Percentiles rank a stretch among this genome's conserved stretches.
Evolutionary conservation across 2,888 invertebrate genomes (phyloP).

Genomic region (Amphipyra tragopoginis): DNA sequence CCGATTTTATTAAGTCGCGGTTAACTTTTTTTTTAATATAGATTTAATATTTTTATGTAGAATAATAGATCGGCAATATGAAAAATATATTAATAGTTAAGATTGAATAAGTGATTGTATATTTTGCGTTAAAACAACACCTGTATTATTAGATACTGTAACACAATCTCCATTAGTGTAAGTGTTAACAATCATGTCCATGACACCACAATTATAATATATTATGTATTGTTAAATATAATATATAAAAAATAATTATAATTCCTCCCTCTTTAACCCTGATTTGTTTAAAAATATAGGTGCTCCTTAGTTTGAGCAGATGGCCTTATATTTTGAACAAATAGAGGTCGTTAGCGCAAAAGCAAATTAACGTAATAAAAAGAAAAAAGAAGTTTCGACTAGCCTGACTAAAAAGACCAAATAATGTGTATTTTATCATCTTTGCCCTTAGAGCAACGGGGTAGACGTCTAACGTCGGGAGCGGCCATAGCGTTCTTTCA

Average conservation of each 20-base stretch:
- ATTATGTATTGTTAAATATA: slow-evolving; percentile 32
- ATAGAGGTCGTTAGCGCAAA: no score
- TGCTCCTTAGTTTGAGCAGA: no score
- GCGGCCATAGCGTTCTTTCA: no score
- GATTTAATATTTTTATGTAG: neutral
- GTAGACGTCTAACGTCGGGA: no score
- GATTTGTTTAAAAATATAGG: neutral
- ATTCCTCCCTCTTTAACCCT: slow-evolving; percentile 2
- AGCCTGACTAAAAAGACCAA: no score
- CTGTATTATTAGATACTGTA: slow-evolving; percentile 60
- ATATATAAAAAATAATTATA: slow-evolving; percentile 6
- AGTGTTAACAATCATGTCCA: slow-evolving; percentile 55
- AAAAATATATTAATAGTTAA: slow-evolving; percentile 2
- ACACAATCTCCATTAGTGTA: slow-evolving; percentile 56
- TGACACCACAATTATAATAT: slow-evolving; percentile 53
- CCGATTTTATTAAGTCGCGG: neutral
- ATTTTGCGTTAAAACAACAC: slow-evolving; percentile 48
- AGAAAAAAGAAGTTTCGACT: no score
- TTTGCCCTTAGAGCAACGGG: no score
- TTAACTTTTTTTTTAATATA: neutral
- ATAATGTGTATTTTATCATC: no score
- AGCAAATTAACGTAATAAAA: no score
- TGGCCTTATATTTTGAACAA: no score
- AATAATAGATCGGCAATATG: neutral
- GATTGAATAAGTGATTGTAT: slow-evolving; percentile 13